Conservation (phyloP, 1,140 invertebrate species). For the Zophobas morio region DNA sequence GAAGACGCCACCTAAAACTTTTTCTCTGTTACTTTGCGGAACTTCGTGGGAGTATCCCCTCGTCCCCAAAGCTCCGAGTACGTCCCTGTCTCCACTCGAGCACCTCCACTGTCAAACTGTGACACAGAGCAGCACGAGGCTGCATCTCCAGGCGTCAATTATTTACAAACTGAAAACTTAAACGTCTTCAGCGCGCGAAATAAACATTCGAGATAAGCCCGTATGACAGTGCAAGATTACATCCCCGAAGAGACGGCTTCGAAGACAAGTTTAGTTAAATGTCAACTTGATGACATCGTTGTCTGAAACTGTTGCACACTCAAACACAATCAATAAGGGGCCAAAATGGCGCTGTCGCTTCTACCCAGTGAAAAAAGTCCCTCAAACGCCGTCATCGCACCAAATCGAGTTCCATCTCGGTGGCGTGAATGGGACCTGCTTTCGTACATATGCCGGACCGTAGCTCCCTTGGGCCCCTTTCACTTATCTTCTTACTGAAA, state of each 20-base stretch:
- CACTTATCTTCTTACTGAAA: conserved; percentile 22
- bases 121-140: no score
- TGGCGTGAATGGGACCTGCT: not conserved
- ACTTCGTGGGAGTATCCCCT: not conserved
- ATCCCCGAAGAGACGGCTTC: conserved; percentile 21
- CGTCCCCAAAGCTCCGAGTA: no score
- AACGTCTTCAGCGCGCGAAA: conserved; percentile 24
- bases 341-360: conserved; percentile 16
- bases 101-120: no score
- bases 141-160: conserved; percentile 21
- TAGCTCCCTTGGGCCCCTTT: conserved; percentile 13
- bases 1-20: no score
- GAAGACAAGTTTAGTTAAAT: conserved; percentile 35
- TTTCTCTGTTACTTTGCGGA: not conserved
- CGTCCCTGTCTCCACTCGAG: no score
- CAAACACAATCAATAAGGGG: conserved; percentile 17
- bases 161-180: conserved; percentile 38
- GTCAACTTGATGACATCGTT: conserved; percentile 22
- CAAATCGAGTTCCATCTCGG: conserved; percentile 9
- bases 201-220: conserved; percentile 26
- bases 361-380: not conserved
- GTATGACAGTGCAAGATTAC: conserved; percentile 32
- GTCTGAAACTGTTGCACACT: conserved; percentile 29
- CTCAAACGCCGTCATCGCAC: conserved; percentile 6
- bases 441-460: conserved; percentile 11